Conservation (phyloP, 2,113 vertebrate genomes). For the Ameiurus melas region DNA sequence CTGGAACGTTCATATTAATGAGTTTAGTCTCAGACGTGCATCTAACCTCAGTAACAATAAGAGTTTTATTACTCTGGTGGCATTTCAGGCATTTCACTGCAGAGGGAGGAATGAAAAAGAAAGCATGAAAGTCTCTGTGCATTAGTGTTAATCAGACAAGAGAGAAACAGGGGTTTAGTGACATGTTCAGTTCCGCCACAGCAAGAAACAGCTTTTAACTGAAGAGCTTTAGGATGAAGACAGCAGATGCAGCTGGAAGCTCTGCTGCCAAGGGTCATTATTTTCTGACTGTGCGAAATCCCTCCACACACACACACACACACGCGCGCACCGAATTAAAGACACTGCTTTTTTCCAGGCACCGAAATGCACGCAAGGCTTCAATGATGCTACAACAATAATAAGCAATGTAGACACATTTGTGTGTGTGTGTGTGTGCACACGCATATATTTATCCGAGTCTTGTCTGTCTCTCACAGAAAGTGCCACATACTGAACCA, state of each 20-base stretch:
- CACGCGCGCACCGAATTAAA: not conserved
- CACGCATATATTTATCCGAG: not conserved
- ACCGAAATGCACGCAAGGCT: not conserved
- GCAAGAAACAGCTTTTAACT: constrained; percentile 16
- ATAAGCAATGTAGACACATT: not conserved
- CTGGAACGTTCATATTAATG: not conserved
- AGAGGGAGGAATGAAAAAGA: constrained; percentile 1
- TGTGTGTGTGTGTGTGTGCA: not conserved
- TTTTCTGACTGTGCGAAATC: constrained; percentile 12
- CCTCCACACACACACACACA: not conserved
- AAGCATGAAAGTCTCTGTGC: not conserved
- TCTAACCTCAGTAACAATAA: not conserved
- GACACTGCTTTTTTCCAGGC: not conserved
- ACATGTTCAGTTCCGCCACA: not conserved
- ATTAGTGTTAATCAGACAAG: constrained; percentile 11
- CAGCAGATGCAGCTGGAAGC: constrained; percentile 39
- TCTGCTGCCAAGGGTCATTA: constrained; percentile 36
- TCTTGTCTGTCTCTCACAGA: not conserved
- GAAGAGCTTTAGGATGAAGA: constrained; percentile 24
- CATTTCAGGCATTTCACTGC: not conserved
- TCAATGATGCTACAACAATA: not conserved
- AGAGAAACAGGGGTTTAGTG: not conserved
- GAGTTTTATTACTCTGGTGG: not conserved
- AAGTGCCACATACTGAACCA: not conserved
- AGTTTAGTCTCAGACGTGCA: not conserved